These are phyloP conservation scores for Corapipo altera DNA, from an alignment of 2,113 vertebrate genomes.

Conservation along the genomic window DNA sequence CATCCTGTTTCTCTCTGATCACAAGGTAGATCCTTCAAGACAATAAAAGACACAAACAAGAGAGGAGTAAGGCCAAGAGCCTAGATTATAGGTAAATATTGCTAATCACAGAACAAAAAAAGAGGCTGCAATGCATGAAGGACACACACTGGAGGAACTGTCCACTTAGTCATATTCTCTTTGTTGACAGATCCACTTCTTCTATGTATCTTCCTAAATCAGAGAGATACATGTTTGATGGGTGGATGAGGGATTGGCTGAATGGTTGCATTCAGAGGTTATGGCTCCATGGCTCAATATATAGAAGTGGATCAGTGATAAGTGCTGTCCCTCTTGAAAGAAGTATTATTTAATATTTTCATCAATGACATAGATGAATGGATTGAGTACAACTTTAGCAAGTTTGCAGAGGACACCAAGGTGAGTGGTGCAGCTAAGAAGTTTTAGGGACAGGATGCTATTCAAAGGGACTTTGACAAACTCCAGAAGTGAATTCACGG, in stretches of 20 bases:
- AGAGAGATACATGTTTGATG: neutral
- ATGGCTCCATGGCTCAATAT: neutral
- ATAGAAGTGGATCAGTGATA: neutral
- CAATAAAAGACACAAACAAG: neutral
- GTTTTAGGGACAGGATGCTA: neutral
- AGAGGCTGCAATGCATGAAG: neutral
- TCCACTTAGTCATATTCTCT: neutral
- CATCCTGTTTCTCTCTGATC: neutral
- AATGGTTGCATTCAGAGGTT: too few relatives aligned
- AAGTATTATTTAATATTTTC: neutral
- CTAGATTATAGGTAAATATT: neutral
- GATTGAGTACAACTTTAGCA: neutral
- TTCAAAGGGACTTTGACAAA: neutral
- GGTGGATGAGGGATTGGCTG: too few relatives aligned
- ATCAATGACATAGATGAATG: too few relatives aligned
- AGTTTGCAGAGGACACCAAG: too few relatives aligned
- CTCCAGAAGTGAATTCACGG: neutral
- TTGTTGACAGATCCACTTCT: neutral
- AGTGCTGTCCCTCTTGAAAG: neutral
- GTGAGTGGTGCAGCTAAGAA: neutral
- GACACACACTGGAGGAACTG: neutral
- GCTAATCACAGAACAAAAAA: neutral
- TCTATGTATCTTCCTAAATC: neutral
- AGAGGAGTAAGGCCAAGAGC: neutral
- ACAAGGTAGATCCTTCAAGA: fast-evolving